phyloP scores from a whole-genome alignment of 1,140 invertebrate species.

The Druon quercuslanigerum region DNA sequence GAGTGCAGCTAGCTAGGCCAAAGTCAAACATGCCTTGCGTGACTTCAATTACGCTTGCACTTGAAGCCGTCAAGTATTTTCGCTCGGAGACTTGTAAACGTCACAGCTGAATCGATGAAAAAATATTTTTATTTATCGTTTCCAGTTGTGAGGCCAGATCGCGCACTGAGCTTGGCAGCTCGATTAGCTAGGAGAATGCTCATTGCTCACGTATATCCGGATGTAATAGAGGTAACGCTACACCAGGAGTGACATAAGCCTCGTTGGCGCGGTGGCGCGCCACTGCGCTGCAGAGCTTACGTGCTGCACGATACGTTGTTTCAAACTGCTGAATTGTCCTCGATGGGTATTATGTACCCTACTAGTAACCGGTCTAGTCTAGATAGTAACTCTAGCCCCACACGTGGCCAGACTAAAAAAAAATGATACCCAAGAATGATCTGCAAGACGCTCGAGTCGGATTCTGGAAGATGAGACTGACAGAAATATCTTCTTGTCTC shows the following conservation, averaged over 20 bases:
- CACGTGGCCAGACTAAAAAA: constrained; percentile 52
- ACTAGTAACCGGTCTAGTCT: constrained; percentile 48
- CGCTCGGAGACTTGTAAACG: no score
- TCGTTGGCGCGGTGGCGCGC: background rate
- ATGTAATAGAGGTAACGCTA: background rate
- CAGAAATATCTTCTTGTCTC: constrained; percentile 36
- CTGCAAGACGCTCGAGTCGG: background rate
- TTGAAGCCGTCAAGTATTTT: no score
- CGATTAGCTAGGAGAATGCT: background rate
- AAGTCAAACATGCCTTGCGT: no score
- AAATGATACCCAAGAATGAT: constrained; percentile 21
- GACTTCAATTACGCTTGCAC: no score
- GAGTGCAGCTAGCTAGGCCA: no score
- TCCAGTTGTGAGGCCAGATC: background rate
- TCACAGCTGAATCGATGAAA: no score
- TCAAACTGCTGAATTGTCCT: constrained; percentile 40
- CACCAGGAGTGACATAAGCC: constrained; percentile 17
- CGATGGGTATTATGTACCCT: background rate
- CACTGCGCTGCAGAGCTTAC: background rate
- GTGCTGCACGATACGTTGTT: background rate
- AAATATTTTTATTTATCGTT: background rate
- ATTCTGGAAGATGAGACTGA: constrained; percentile 40
- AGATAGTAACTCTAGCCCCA: constrained; percentile 55
- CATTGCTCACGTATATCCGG: background rate
- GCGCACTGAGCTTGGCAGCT: background rate